Conservation (phyloP, 2,888 invertebrate species). For the Phorcus lineatus region DNA sequence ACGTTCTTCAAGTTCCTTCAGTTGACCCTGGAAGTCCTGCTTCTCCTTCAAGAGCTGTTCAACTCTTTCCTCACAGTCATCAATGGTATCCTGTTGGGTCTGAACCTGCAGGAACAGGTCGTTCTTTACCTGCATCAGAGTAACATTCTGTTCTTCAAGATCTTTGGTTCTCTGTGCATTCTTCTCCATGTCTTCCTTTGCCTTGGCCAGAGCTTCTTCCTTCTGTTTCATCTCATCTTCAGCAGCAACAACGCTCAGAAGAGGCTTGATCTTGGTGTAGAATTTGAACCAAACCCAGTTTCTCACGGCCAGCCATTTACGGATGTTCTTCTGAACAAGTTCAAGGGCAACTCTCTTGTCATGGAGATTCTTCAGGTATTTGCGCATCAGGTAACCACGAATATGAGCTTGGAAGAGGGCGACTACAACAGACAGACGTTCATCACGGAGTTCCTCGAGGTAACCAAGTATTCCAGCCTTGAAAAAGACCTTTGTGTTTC, state of each 20-base stretch:
- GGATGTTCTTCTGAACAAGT: constrained; percentile 99
- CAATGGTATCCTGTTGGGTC: constrained; percentile 92
- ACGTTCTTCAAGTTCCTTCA: constrained; percentile 96
- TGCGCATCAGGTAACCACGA: constrained; percentile 84
- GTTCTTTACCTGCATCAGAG: constrained; percentile 95
- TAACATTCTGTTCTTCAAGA: constrained; percentile 93
- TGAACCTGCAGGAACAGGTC: constrained; percentile 90
- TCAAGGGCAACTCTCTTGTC: constrained; percentile 97
- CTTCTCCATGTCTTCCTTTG: constrained; percentile 94
- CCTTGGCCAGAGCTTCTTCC: constrained; percentile 96
- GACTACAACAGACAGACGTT: constrained; percentile 95
- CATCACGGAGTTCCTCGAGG: constrained; percentile 99
- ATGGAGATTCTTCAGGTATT: constrained; percentile 96
- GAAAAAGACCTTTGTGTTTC: constrained; percentile 99
- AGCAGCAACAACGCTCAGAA: constrained; percentile 98
- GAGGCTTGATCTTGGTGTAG: constrained; percentile 86
- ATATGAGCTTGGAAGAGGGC: constrained; percentile 94
- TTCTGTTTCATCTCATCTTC: constrained; percentile 98
- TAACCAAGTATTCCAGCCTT: constrained; percentile 99
- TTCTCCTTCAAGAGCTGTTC: constrained; percentile 96
- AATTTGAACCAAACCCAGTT: constrained; percentile 99
- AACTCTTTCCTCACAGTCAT: constrained; percentile 94
- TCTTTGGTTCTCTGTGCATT: constrained; percentile 98
- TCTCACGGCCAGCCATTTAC: constrained; percentile 98
- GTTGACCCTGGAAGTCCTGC: constrained; percentile 95